Evolutionary conservation across 2,888 invertebrate species (phyloP).

Genomic region (Drepana falcataria): DNA sequence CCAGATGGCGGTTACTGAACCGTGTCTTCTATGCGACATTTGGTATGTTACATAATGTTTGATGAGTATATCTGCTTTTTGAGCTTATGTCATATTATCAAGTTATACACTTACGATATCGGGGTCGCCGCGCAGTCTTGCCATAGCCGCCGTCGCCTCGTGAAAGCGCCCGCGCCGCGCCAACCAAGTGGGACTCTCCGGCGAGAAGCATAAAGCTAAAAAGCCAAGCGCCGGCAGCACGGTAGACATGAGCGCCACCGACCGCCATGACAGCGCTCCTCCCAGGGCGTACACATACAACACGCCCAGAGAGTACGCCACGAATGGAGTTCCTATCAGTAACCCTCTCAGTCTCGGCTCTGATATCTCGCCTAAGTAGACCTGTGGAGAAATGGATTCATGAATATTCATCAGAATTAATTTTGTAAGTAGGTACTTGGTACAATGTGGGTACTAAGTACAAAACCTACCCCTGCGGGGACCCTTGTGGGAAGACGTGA

Average conservation of each 20-base stretch:
- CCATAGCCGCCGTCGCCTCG: constrained; percentile 77
- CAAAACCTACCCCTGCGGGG: too few relatives aligned
- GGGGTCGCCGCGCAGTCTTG: constrained; percentile 80
- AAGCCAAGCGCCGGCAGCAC: constrained; percentile 80
- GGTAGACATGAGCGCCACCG: constrained; percentile 82
- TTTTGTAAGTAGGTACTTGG: not conserved
- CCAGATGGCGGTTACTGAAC: too few relatives aligned
- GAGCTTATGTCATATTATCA: too few relatives aligned
- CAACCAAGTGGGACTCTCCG: constrained; percentile 88
- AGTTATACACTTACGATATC: constrained; percentile 62
- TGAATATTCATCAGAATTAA: not conserved
- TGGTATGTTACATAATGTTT: too few relatives aligned
- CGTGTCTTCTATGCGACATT: too few relatives aligned
- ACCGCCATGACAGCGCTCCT: constrained; percentile 82
- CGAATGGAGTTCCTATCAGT: constrained; percentile 84
- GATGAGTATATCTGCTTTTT: too few relatives aligned
- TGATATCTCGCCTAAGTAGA: constrained; percentile 86
- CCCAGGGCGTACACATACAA: constrained; percentile 85
- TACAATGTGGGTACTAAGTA: too few relatives aligned
- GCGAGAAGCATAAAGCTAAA: constrained; percentile 81
- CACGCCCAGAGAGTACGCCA: constrained; percentile 87
- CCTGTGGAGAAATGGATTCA: constrained; percentile 62
- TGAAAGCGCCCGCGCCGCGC: constrained; percentile 79
- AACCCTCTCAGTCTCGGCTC: constrained; percentile 84
- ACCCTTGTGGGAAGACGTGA: too few relatives aligned